These are phyloP conservation scores for Orthosia cruda DNA, from an alignment of 2,888 invertebrate genomes.

Conservation along the genomic window DNA sequence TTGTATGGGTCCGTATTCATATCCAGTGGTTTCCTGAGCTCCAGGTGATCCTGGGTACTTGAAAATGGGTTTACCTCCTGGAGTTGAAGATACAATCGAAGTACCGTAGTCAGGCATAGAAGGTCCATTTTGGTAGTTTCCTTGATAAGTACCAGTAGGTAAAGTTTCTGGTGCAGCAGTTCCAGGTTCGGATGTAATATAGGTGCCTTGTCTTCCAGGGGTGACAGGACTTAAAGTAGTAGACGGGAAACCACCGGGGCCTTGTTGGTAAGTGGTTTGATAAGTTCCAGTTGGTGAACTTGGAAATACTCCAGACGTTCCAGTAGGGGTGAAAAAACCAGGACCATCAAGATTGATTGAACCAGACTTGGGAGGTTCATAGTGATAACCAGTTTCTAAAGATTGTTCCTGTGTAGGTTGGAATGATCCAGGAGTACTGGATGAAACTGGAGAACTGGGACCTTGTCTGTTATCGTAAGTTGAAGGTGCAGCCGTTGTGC, in stretches of 20 bases:
- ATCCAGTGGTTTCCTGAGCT: constrained; percentile 1
- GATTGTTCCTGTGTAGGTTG: background rate
- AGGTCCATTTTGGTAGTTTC: constrained; percentile 25
- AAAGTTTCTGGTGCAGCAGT: constrained; percentile 1
- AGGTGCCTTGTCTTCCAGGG: constrained; percentile 4
- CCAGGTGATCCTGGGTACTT: constrained; percentile 13
- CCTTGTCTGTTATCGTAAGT: constrained; percentile 7
- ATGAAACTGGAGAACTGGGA: background rate
- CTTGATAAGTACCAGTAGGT: constrained; percentile 13
- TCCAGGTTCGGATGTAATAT: constrained; percentile 25
- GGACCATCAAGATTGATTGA: background rate
- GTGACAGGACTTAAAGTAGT: constrained; percentile 7
- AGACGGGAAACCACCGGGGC: background rate
- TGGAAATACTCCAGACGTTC: constrained; percentile 8
- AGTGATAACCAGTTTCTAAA: constrained; percentile 48
- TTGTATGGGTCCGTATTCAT: constrained; percentile 30
- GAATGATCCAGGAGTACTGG: background rate
- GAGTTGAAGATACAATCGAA: constrained; percentile 25
- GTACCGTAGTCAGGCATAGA: constrained; percentile 22
- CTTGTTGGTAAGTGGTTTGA: constrained; percentile 27
- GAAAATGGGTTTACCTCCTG: constrained; percentile 6
- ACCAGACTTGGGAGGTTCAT: constrained; percentile 36
- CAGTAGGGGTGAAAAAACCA: constrained; percentile 10
- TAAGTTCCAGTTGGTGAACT: constrained; percentile 20
- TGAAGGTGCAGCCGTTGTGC: constrained; percentile 3